A percentile compares a stretch with the other conserved stretches of the same genome.
Evolutionary conservation across 2,888 invertebrate species (phyloP).

Genomic region (Callyntrura guangdongensis): DNA sequence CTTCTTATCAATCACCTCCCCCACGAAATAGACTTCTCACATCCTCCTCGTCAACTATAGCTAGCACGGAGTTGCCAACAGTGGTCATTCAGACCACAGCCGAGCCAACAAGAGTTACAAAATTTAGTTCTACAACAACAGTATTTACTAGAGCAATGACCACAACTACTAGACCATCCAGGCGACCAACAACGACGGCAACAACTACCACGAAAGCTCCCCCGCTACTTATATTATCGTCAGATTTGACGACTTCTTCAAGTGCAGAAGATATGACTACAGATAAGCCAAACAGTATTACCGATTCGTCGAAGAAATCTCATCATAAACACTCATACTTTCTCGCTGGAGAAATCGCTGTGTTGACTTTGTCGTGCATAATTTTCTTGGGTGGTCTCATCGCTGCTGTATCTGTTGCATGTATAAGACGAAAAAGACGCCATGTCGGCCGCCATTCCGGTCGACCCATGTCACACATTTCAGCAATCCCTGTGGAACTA

Average conservation of each 20-base stretch:
- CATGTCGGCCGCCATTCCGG: conserved; percentile 60
- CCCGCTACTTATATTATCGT: conserved; percentile 57
- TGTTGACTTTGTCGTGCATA: conserved; percentile 92
- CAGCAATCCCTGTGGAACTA: conserved; percentile 84
- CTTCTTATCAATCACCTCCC: conserved; percentile 61
- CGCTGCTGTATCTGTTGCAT: conserved; percentile 89
- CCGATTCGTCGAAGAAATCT: conserved; percentile 78
- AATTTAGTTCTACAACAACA: conserved; percentile 62
- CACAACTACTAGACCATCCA: conserved; percentile 14
- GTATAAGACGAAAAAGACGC: conserved; percentile 82
- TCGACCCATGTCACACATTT: conserved; percentile 83
- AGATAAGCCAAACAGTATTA: conserved; percentile 67
- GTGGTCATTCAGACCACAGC: conserved; percentile 59
- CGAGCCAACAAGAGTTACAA: conserved; percentile 43
- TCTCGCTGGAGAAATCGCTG: conserved; percentile 89
- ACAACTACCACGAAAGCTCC: conserved; percentile 54
- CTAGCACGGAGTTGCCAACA: conserved; percentile 70
- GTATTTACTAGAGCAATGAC: conserved; percentile 41
- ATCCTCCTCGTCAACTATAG: conserved; percentile 69
- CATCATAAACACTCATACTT: conserved; percentile 82
- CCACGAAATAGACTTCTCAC: conserved; percentile 63
- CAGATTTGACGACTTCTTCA: conserved; percentile 65
- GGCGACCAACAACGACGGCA: conserved; percentile 10
- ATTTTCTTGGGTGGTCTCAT: conserved; percentile 93
- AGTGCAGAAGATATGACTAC: conserved; percentile 62